phyloP scores from a whole-genome alignment of 2,888 invertebrate genomes.

The Drosophila cyrtoloma region DNA sequence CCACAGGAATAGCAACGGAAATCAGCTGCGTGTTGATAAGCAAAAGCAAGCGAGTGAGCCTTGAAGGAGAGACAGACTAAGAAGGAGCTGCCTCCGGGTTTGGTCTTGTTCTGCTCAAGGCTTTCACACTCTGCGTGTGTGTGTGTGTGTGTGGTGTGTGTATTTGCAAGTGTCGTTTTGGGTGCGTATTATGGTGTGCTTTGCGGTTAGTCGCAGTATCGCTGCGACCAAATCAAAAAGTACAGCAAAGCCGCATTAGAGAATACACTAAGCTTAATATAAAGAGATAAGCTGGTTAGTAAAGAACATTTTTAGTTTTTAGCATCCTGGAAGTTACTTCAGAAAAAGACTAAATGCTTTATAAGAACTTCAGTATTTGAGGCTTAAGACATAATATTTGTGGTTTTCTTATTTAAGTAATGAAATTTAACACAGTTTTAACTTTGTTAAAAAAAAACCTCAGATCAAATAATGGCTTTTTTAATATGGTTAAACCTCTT shows the following conservation, averaged over 20 bases:
- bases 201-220: slow-evolving; percentile 63
- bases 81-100: slow-evolving; percentile 44
- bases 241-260: slow-evolving; percentile 40
- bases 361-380: neutral
- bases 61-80: slow-evolving; percentile 24
- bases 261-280: slow-evolving; percentile 49
- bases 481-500: neutral
- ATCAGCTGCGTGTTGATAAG: slow-evolving; percentile 82
- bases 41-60: slow-evolving; percentile 42
- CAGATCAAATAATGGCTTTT: neutral
- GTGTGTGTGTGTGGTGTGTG: slow-evolving; percentile 8
- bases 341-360: neutral
- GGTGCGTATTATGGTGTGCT: slow-evolving; percentile 78
- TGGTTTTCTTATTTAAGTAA: neutral
- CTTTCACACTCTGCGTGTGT: slow-evolving; percentile 26
- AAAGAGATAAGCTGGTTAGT: slow-evolving; percentile 18
- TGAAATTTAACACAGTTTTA: neutral
- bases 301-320: slow-evolving; percentile 4
- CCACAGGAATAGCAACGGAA: slow-evolving; percentile 79
- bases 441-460: neutral
- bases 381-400: neutral
- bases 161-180: slow-evolving; percentile 55
- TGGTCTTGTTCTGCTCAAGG: slow-evolving; percentile 45
- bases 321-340: neutral
- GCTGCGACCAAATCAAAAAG: slow-evolving; percentile 20